phyloP scores from a whole-genome alignment of 1,140 invertebrate species.

The Ganaspis sp. region DNA sequence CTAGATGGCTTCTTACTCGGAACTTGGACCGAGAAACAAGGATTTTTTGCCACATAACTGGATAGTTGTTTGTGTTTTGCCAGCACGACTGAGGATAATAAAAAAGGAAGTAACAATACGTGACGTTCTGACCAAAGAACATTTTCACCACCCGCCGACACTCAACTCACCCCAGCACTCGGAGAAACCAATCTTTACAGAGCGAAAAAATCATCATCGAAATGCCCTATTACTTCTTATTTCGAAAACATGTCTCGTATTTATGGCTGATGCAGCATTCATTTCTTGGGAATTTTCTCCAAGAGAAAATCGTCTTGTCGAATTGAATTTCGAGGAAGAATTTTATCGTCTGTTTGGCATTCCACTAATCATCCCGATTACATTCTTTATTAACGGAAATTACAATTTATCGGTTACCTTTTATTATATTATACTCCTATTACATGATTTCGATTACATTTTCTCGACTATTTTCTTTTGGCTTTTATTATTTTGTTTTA shows the following conservation, averaged over 20 bases:
- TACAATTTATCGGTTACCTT: too few species aligned
- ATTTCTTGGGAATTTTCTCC: background rate
- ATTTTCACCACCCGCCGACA: conserved; percentile 18
- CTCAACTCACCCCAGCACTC: background rate
- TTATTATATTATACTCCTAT: too few species aligned
- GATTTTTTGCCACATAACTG: conserved; percentile 50
- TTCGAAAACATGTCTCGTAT: conserved; percentile 9
- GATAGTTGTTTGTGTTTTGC: conserved; percentile 25
- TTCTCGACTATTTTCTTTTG: too few species aligned
- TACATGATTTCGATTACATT: too few species aligned
- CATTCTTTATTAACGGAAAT: too few species aligned
- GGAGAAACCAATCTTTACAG: background rate
- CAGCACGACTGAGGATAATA: background rate
- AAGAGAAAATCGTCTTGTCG: background rate
- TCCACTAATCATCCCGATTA: too few species aligned
- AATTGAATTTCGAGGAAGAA: background rate
- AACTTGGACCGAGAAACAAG: conserved; percentile 43
- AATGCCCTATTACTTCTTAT: conserved; percentile 7
- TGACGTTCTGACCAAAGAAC: conserved; percentile 25
- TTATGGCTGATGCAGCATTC: background rate
- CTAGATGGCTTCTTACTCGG: conserved; percentile 61
- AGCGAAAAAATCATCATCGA: conserved; percentile 18
- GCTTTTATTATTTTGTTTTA: too few species aligned
- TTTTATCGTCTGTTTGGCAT: too few species aligned
- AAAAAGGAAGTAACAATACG: conserved; percentile 19